phyloP scores from a whole-genome alignment of 2,113 vertebrate species.

The Antennarius striatus region DNA sequence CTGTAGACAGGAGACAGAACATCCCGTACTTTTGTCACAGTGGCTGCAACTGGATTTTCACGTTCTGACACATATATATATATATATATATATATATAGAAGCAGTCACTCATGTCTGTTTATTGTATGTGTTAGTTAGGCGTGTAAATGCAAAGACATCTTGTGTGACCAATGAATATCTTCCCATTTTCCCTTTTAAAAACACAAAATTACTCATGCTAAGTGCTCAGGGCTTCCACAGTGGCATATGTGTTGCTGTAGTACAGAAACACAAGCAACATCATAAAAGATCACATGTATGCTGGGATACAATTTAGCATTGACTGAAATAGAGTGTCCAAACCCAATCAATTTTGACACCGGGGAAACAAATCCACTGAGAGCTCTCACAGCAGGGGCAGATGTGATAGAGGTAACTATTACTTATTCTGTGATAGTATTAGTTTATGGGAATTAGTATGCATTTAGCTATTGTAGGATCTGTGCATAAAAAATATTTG shows the following conservation, averaged over 20 bases:
- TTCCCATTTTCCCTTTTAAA: slow-evolving; percentile 8
- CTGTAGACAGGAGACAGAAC: slow-evolving; percentile 10
- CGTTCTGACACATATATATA: slow-evolving; percentile 24
- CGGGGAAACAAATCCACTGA: background rate
- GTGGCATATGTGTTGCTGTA: too few species aligned
- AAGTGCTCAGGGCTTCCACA: slow-evolving; percentile 1
- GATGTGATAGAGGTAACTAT: slow-evolving; percentile 12
- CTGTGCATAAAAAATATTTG: slow-evolving; percentile 40
- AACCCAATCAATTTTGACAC: slow-evolving; percentile 4
- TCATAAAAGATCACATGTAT: too few species aligned
- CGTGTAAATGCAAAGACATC: slow-evolving; percentile 30
- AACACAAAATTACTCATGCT: background rate
- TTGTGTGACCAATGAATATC: slow-evolving; percentile 13
- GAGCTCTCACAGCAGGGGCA: slow-evolving; percentile 10
- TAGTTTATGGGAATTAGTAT: slow-evolving; percentile 35
- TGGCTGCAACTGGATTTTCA: slow-evolving; percentile 17
- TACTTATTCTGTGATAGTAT: slow-evolving; percentile 4
- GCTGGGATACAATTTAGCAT: too few species aligned
- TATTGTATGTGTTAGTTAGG: background rate
- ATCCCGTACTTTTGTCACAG: slow-evolving; percentile 23
- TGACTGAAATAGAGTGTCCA: background rate
- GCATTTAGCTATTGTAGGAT: slow-evolving; percentile 44
- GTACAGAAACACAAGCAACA: too few species aligned
- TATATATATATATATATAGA: slow-evolving; percentile 5
- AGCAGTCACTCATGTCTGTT: slow-evolving; percentile 30